These are phyloP conservation scores for Bombus affinis DNA, from an alignment of 1,140 invertebrate species.

Conservation along the genomic window DNA sequence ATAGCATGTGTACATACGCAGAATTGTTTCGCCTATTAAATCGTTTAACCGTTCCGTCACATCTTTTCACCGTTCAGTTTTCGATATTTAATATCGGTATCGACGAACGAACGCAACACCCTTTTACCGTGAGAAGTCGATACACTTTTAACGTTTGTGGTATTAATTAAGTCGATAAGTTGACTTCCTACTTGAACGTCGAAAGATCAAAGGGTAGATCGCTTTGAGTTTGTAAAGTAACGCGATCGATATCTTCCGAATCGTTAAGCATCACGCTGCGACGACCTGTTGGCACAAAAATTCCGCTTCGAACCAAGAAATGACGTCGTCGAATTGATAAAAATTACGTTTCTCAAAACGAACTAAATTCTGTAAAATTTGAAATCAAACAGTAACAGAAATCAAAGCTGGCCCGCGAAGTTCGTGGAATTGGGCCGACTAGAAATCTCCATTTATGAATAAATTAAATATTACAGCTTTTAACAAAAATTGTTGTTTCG, in stretches of 20 bases:
- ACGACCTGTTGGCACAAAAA: background rate
- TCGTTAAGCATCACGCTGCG: background rate
- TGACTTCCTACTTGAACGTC: background rate
- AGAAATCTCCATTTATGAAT: background rate
- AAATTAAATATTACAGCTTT: background rate
- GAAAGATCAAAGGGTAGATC: background rate
- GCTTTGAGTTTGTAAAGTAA: background rate
- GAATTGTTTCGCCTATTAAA: slow-evolving; percentile 63
- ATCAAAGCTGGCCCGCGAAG: background rate
- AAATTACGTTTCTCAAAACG: background rate
- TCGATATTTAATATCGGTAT: background rate
- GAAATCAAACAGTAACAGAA: background rate
- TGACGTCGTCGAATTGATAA: too few relatives aligned
- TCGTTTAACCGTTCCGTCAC: background rate
- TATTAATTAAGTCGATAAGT: background rate
- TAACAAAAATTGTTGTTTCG: background rate
- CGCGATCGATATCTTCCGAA: background rate
- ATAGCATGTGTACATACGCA: slow-evolving; percentile 64
- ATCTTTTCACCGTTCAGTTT: background rate
- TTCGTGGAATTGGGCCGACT: background rate
- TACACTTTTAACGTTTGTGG: background rate
- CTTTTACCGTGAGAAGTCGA: too few relatives aligned
- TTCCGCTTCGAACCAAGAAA: background rate
- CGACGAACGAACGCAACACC: background rate
- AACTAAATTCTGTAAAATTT: background rate